phyloP scores from a whole-genome alignment of 2,113 vertebrate species.

The Thalassoma bifasciatum region DNA sequence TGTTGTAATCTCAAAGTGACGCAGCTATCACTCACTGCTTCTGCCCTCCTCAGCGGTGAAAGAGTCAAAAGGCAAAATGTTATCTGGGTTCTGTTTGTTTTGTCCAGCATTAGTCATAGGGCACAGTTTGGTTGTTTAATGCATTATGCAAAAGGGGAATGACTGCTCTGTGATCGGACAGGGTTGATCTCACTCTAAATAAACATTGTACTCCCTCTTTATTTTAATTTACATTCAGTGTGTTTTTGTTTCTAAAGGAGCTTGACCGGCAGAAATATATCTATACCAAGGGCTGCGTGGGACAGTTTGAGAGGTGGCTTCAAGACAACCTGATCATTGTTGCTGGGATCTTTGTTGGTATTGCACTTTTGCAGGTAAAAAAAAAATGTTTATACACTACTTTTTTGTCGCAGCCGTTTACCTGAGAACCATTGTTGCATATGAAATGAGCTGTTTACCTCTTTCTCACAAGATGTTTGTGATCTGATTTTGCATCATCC shows the following conservation, averaged over 20 bases:
- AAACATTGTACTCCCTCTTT: background rate
- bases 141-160: background rate
- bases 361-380: conserved; percentile 92
- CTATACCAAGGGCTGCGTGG: conserved; percentile 92
- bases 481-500: conserved; percentile 43
- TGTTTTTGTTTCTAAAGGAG: conserved; percentile 77
- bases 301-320: conserved; percentile 94
- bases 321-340: conserved; percentile 92
- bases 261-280: conserved; percentile 88
- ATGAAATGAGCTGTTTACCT: background rate
- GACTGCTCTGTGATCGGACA: conserved; percentile 1
- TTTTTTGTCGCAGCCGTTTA: background rate
- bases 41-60: background rate
- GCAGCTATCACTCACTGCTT: conserved; percentile 24
- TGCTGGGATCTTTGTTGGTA: conserved; percentile 88
- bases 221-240: background rate
- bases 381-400: background rate
- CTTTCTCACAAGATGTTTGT: background rate
- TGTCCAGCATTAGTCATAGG: conserved; percentile 49
- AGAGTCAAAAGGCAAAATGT: conserved; percentile 25
- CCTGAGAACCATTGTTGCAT: background rate
- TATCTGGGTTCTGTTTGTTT: conserved; percentile 22
- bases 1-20: conserved; percentile 44
- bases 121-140: conserved; percentile 23
- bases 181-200: background rate